phyloP scores from a whole-genome alignment of 2,888 invertebrate species.

The Rhingia rostrata region DNA sequence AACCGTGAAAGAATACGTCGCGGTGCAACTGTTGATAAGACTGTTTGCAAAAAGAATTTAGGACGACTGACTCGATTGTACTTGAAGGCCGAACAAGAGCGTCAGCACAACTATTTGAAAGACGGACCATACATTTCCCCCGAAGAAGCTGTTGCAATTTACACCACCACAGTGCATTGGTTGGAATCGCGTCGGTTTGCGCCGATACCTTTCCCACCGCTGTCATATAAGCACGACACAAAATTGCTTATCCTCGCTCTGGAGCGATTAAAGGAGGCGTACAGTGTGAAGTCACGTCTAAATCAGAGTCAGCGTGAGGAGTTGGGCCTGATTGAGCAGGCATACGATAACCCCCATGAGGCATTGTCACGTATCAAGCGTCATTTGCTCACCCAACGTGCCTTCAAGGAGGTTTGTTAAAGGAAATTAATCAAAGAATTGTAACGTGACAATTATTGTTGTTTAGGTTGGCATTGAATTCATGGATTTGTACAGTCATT shows the following conservation, averaged over 20 bases:
- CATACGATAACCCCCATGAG: constrained; percentile 99
- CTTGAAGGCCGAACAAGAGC: constrained; percentile 98
- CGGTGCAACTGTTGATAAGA: constrained; percentile 99
- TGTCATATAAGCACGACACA: constrained; percentile 99
- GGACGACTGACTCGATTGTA: constrained; percentile 98
- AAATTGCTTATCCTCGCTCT: constrained; percentile 98
- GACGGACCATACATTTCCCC: constrained; percentile 99
- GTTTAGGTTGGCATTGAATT: constrained; percentile 97
- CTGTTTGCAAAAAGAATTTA: constrained; percentile 99
- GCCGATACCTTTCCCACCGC: constrained; percentile 99
- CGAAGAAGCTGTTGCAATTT: constrained; percentile 99
- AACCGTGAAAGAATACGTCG: constrained; percentile 98
- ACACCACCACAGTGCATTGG: constrained; percentile 99
- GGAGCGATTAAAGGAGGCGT: constrained; percentile 98
- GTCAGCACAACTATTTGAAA: constrained; percentile 99
- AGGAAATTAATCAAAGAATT: background rate
- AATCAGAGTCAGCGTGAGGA: constrained; percentile 99
- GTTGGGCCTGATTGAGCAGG: constrained; percentile 98
- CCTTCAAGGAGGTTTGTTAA: constrained; percentile 93
- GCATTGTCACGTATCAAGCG: constrained; percentile 99
- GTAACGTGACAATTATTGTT: constrained; percentile 22
- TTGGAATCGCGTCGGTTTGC: constrained; percentile 98
- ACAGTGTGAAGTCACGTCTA: constrained; percentile 97
- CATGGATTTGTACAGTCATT: constrained; percentile 99
- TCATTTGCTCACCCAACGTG: constrained; percentile 98